Base-by-base conservation (phyloP, 2,113 vertebrate species). In the Promerops cafer region DNA sequence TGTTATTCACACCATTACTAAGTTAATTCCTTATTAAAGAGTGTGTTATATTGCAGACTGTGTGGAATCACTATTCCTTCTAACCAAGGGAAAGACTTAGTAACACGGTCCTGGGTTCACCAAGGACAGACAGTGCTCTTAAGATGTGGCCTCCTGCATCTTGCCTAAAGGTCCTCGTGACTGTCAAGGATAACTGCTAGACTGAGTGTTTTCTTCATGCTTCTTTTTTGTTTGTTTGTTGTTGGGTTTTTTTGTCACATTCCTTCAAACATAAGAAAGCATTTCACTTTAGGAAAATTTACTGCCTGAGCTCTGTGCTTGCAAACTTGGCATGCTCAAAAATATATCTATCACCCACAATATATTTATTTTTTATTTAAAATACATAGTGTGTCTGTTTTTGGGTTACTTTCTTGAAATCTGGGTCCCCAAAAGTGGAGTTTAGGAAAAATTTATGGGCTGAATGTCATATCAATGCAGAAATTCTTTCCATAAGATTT, bases 21-120 rank as follows among this genome's bases (percentile, higher is more conserved):
- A 64, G 28, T 64, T 81, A 35, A 84, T 89, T 83, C 30, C 19
- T 70, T 85, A 74, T 79, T 79, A 56, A 91, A 59, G 52, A 78
- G 27, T 1, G 2, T 35, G 17, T 47, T 57, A 9, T 45, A 35
- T 10, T 66, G 19, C 59, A 45, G 26, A 24, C 26, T 16, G 9
- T 56, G 23, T 70, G 20, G 17, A 83, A 61, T 63, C 19, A 17
- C 16, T 69, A 13, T 39, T 87, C 35, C 47, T 83, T 76, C 49
- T 52, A 80, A 42, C 27, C 30, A 42, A 70, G 35, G 19, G 21
- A 75, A 68, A 45, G 37, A 42, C 18, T 60, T 39, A 21, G 6
- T 59, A 74, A 59, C 21, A 16, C 0, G 0, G 10, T 76, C 37
- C 53, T 49, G 24, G 20, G 17, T 5, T 89, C 65, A 66, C 21